phyloP scores from a whole-genome alignment of 2,113 vertebrate species.

The Podarcis raffonei region DNA sequence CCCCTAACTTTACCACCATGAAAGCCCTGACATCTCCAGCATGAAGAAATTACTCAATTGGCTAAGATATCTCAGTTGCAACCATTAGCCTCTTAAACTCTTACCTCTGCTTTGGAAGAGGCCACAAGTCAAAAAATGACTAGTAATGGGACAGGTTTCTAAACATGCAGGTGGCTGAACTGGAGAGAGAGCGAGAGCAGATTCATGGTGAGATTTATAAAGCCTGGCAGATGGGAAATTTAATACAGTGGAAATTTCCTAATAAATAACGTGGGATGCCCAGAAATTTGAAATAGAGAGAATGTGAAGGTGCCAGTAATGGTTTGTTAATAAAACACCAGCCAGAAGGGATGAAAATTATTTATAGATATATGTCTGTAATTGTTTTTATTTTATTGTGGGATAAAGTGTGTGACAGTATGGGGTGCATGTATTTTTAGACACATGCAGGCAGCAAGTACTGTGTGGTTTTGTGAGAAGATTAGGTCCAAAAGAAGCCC shows the following conservation, averaged over 20 bases:
- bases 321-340: slow-evolving; percentile 48
- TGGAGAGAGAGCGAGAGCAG: slow-evolving; percentile 37
- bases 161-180: slow-evolving; percentile 15
- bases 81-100: slow-evolving; percentile 53
- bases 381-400: slow-evolving; percentile 28
- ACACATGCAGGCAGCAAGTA: not conserved
- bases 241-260: slow-evolving; percentile 48
- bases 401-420: not conserved
- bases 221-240: slow-evolving; percentile 47
- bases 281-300: slow-evolving; percentile 32
- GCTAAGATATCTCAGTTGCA: slow-evolving; percentile 57
- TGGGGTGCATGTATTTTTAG: slow-evolving; percentile 7
- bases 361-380: slow-evolving; percentile 5
- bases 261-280: slow-evolving; percentile 28
- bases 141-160: slow-evolving; percentile 20
- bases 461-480: not conserved
- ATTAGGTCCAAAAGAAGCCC: slow-evolving; percentile 17
- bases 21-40: not conserved
- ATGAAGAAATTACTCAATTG: slow-evolving; percentile 57
- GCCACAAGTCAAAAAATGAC: slow-evolving; percentile 56
- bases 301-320: slow-evolving; percentile 35
- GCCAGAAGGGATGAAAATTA: slow-evolving; percentile 14
- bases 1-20: not conserved
- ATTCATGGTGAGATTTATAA: slow-evolving; percentile 48
- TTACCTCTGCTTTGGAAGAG: slow-evolving; percentile 58